These are phyloP conservation scores for Atrina japonica DNA, from an alignment of 2,888 invertebrate species.

Conservation along the genomic window DNA sequence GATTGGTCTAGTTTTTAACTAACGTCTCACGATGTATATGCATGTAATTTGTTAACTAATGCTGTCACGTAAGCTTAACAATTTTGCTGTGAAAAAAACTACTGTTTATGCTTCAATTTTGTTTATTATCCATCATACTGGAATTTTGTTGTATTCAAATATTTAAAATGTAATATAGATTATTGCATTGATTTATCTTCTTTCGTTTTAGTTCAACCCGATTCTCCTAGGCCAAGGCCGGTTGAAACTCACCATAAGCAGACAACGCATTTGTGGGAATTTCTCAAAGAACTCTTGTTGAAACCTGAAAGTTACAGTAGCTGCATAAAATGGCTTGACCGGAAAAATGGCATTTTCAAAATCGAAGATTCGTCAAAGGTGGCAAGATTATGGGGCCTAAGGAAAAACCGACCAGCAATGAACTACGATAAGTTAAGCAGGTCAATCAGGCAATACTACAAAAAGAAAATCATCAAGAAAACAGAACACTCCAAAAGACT, in stretches of 20 bases:
- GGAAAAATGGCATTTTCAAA: constrained; percentile 93
- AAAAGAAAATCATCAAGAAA: constrained; percentile 94
- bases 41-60: no score
- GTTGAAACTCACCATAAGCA: constrained; percentile 49
- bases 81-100: no score
- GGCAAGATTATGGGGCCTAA: constrained; percentile 98
- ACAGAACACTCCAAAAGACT: constrained; percentile 98
- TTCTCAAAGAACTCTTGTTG: constrained; percentile 95
- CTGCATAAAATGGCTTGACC: constrained; percentile 98
- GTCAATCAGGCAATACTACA: constrained; percentile 99
- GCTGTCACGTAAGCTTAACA: no score
- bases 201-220: no score
- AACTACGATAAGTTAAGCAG: constrained; percentile 99
- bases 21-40: no score
- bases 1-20: no score
- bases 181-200: no score
- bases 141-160: no score
- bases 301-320: constrained; percentile 94
- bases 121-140: no score
- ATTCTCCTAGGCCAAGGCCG: no score
- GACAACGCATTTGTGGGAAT: constrained; percentile 98
- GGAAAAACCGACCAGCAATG: constrained; percentile 99
- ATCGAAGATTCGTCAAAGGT: constrained; percentile 99
- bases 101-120: no score
- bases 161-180: no score